These are phyloP conservation scores for Pipra filicauda DNA, from an alignment of 2,113 vertebrate genomes.

Conservation along the genomic window DNA sequence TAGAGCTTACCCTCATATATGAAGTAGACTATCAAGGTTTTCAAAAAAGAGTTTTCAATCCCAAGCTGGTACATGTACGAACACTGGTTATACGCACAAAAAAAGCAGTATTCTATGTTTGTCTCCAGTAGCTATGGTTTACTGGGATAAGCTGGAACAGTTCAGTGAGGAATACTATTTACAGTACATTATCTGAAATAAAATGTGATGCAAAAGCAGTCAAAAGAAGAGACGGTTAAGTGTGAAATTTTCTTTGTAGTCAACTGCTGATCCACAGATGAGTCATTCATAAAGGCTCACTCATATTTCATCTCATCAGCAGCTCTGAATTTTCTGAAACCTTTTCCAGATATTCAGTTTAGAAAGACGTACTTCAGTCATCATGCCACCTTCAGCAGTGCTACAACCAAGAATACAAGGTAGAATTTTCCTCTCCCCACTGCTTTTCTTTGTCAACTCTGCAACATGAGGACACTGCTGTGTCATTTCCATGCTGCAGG, in stretches of 20 bases:
- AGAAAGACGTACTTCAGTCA: background rate
- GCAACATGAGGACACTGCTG: background rate
- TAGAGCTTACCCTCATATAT: background rate
- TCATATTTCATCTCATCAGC: slow-evolving; percentile 13
- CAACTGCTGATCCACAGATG: slow-evolving; percentile 5
- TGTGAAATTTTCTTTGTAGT: slow-evolving; percentile 7
- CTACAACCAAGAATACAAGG: background rate
- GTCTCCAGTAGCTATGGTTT: background rate
- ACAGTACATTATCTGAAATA: background rate
- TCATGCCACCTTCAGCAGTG: background rate
- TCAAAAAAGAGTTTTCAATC: background rate
- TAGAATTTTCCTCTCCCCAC: background rate
- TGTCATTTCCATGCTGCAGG: background rate
- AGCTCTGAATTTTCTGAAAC: slow-evolving; percentile 1
- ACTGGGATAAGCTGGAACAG: background rate
- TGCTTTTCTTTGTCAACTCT: background rate
- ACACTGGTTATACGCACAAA: background rate
- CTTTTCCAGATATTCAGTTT: background rate
- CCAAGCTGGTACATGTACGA: rapidly evolving
- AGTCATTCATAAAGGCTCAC: background rate
- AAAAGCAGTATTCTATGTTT: background rate
- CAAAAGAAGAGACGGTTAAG: background rate
- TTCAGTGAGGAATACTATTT: background rate
- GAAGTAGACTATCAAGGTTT: background rate
- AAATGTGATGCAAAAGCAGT: background rate